A percentile compares a stretch with the other conserved stretches of the same genome.
These are phyloP conservation scores for Escarpia spicata DNA, from an alignment of 2,888 invertebrate species.

Conservation along the genomic window DNA sequence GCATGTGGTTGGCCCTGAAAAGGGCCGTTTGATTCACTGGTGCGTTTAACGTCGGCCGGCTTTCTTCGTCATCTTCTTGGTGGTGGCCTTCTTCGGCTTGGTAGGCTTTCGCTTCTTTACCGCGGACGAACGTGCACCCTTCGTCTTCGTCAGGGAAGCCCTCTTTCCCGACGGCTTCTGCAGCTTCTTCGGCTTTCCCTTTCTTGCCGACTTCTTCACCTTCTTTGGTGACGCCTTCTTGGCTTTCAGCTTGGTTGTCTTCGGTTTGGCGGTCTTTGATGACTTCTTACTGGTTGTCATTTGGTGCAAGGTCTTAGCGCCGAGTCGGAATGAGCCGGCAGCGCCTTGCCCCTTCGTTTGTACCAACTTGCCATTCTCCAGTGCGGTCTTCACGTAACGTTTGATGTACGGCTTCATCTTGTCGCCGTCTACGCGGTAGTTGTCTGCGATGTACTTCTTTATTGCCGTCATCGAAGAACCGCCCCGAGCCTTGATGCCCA, in stretches of 20 bases:
- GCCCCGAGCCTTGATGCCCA: slow-evolving; percentile 64
- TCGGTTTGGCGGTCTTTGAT: slow-evolving; percentile 33
- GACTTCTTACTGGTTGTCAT: slow-evolving; percentile 20
- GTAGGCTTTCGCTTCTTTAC: slow-evolving; percentile 24
- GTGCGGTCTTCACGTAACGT: slow-evolving; percentile 71
- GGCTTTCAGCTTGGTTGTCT: slow-evolving; percentile 36
- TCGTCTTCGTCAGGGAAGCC: slow-evolving; percentile 28
- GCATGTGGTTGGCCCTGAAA: not conserved
- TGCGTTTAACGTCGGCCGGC: not conserved
- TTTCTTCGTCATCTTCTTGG: not conserved
- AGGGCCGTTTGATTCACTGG: not conserved
- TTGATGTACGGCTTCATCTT: slow-evolving; percentile 73
- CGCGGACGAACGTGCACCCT: slow-evolving; percentile 26
- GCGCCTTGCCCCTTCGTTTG: slow-evolving; percentile 58
- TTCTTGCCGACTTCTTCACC: slow-evolving; percentile 30
- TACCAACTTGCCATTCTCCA: slow-evolving; percentile 65
- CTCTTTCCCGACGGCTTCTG: slow-evolving; percentile 35
- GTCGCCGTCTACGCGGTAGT: slow-evolving; percentile 72
- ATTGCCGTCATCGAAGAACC: slow-evolving; percentile 73
- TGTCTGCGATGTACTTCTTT: slow-evolving; percentile 73
- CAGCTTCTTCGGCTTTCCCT: slow-evolving; percentile 26
- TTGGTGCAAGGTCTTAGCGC: slow-evolving; percentile 22
- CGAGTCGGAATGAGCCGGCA: slow-evolving; percentile 53
- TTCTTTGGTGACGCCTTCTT: slow-evolving; percentile 35
- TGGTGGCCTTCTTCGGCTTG: not conserved